Base-by-base conservation (phyloP, 2,888 invertebrate species). In the Himalopsyche tibetana region DNA sequence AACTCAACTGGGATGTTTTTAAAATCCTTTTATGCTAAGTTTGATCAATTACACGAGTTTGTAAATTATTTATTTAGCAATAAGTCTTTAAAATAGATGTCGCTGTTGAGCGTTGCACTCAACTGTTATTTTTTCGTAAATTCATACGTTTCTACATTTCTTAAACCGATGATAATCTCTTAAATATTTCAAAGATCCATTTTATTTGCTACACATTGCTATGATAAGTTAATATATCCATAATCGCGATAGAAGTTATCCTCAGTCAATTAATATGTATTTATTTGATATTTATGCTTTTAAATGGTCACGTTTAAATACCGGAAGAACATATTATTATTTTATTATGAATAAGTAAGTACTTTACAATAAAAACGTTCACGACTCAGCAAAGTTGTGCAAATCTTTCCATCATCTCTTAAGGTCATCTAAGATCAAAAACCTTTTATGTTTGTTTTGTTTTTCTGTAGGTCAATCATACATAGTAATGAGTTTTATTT, bases 391-490 rank as follows among this genome's bases (percentile, higher is more conserved):
- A 63, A 63, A 19, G 63, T 8, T 63, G n/a, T 63, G 63, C 63
- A 63, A 28, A 63, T 63, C n/a, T 63, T 63, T 63, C 28, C 63
- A 63, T 19, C 19, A 63, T 63, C 15, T 63, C 6, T 19, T 63
- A 19, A 63, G 63, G 63, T 63, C 63, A 63, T 19, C 8, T 28
- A 63, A 63, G 63, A 63, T 63, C 63, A 63, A 63, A 63, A 63
- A 63, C 63, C 63, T 63, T 63, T 63, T 8, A 19, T 63, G 63
- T 63, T 63, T 63, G 63, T 63, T 63, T 63, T 63, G 19, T 19
- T 63, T 63, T 28, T 63, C 63, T 63, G 63, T 63, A 63, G 63
- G 63, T 63, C 63, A 63, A 63, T 63, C n/a, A 63, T 63, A 19
- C 19, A 28, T 19, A 19, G 63, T 63, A 28, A 63, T 63, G 19